These are phyloP conservation scores for Eospalax fontanierii DNA, from an alignment of 2,797 vertebrate genomes.

Conservation along the genomic window DNA sequence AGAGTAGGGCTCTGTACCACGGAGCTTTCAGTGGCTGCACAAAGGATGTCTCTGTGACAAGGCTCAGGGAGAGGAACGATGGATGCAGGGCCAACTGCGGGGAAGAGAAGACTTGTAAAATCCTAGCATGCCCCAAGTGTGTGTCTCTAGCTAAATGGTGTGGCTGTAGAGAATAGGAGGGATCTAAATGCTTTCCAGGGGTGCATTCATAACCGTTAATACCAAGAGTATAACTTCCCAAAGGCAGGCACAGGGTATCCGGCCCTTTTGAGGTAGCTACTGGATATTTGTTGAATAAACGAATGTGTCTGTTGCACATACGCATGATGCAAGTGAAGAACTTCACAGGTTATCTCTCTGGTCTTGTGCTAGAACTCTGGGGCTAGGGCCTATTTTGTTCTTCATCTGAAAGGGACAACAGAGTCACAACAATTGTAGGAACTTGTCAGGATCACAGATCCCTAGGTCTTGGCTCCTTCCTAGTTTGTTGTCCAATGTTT, in stretches of 20 bases:
- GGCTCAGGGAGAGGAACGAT: background rate
- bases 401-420: background rate
- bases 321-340: background rate
- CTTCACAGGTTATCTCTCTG: background rate
- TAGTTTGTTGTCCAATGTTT: rapidly evolving
- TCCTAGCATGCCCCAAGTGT: background rate
- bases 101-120: background rate
- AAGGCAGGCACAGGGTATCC: background rate
- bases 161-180: background rate
- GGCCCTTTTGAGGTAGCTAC: background rate
- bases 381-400: background rate
- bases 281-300: background rate
- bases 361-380: background rate
- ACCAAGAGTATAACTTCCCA: background rate
- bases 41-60: background rate
- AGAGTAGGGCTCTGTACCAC: background rate
- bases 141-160: too few relatives aligned
- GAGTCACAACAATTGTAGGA: background rate
- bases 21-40: background rate
- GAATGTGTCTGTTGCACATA: background rate
- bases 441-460: background rate
- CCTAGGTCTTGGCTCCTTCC: rapidly evolving
- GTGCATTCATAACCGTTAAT: background rate
- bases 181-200: background rate
- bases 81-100: rapidly evolving